Evolutionary conservation across 2,888 invertebrate species (phyloP).

Genomic region (Julus scandinavius): DNA sequence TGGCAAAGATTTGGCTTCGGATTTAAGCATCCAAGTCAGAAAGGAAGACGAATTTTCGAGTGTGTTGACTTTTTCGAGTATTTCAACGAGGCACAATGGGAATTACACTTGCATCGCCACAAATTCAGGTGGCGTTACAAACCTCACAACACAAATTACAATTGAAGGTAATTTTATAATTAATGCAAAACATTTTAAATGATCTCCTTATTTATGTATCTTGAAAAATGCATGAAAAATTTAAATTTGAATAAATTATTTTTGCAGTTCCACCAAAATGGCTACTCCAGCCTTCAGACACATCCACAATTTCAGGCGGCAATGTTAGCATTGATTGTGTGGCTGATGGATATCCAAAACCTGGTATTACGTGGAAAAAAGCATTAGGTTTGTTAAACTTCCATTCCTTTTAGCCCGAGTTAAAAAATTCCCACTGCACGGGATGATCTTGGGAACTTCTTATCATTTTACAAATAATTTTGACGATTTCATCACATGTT

Average conservation of each 20-base stretch:
- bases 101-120: constrained; percentile 58
- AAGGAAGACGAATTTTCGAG: constrained; percentile 58
- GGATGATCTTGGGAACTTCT: neutral
- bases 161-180: constrained; percentile 56
- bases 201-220: neutral
- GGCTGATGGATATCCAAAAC: constrained; percentile 84
- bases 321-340: constrained; percentile 80
- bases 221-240: neutral
- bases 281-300: constrained; percentile 53
- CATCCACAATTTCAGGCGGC: constrained; percentile 73
- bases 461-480: neutral
- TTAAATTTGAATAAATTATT: neutral
- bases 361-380: constrained; percentile 82
- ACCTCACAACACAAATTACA: constrained; percentile 56
- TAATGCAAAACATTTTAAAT: neutral
- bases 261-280: constrained; percentile 54
- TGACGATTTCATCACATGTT: constrained; percentile 36
- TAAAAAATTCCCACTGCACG: neutral
- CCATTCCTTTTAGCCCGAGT: neutral
- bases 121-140: constrained; percentile 56
- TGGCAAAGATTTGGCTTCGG: constrained; percentile 48
- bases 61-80: constrained; percentile 57
- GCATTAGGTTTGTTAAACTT: constrained; percentile 61
- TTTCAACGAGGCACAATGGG: constrained; percentile 57
- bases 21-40: constrained; percentile 54